Base-by-base conservation (phyloP, 2,888 invertebrate species). In the Abscondita cerata region DNA sequence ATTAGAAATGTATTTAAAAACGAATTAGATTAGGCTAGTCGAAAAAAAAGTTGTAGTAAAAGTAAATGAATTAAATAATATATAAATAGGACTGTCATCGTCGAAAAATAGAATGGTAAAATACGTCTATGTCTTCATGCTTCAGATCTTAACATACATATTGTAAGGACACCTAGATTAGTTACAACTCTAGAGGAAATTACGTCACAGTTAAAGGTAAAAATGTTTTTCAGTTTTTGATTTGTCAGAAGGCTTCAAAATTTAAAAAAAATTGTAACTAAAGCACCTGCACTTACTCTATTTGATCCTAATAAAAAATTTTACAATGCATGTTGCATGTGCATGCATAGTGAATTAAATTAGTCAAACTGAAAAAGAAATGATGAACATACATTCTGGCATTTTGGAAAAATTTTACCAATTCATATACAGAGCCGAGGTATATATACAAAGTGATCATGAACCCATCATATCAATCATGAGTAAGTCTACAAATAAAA, bases 381-480 rank as follows among this genome's bases (percentile, higher is more conserved):
- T 25, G 25, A 4, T 25, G 6, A 6, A 2, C 25, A 4, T 25
- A 25, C 25, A 25, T 25, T 25, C 6, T 6, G 25, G 25, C 4
- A 25, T 6, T 25, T 6, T n/a, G n/a, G n/a, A 25, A 25, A 25
- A 25, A 25, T 25, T 25, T 25, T 6, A 25, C 6, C 6, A 25
- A 25, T 25, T 25, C 6, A 25, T 25, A 25, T 25, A 66, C 63
- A 44, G 65, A 68, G 18, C 67, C 66, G 46, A 8, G 0, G 62
- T 61, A n/a, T 61, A 68, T 50, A 67, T 70, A 25, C 62, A 66
- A 55, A 64, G 62, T 5, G 67, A 70, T 33, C 64, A 70, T 47
- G 6, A 25, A 2, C 25, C 25, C 2, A 25, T 25, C 6, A 6
- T 25, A 25, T 25, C 25, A 6, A 68, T 70, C 11, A 62, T 66